Conservation (phyloP, 2,888 invertebrate species). For the Neria commutata region DNA sequence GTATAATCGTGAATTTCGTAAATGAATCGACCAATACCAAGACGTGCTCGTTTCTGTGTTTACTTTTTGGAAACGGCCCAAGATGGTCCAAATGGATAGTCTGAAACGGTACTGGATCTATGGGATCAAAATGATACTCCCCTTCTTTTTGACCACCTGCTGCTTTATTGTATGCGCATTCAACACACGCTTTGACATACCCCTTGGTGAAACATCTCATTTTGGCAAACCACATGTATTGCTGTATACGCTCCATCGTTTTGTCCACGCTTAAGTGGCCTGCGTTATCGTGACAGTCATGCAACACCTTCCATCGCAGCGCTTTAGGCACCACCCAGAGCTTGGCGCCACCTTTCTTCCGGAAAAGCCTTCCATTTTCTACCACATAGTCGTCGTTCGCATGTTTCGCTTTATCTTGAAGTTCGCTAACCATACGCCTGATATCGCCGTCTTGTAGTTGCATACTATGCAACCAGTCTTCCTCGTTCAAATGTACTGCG, state of each 20-base stretch:
- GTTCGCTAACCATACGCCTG: neutral
- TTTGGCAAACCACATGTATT: conserved; percentile 56
- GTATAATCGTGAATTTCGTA: conserved; percentile 20
- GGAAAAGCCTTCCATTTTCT: neutral
- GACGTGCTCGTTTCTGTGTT: conserved; percentile 14
- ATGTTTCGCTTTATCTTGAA: neutral
- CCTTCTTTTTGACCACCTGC: conserved; percentile 9
- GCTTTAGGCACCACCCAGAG: conserved; percentile 18
- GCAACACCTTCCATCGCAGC: conserved; percentile 2
- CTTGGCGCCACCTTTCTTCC: neutral
- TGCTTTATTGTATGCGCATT: conserved; percentile 51
- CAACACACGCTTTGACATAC: conserved; percentile 43
- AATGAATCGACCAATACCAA: conserved; percentile 22
- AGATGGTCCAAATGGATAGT: conserved; percentile 18
- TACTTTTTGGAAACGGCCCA: conserved; percentile 21
- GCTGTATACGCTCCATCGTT: conserved; percentile 35
- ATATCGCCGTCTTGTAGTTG: conserved; percentile 9
- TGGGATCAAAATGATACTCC: conserved; percentile 13
- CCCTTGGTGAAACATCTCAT: conserved; percentile 52
- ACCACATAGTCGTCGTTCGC: neutral
- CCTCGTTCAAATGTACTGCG: neutral
- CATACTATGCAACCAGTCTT: conserved; percentile 16
- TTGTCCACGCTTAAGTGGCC: conserved; percentile 33
- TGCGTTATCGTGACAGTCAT: conserved; percentile 26
- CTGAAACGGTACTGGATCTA: conserved; percentile 12